phyloP scores from a whole-genome alignment of 2,113 vertebrate genomes.

The Seriola rivoliana region DNA sequence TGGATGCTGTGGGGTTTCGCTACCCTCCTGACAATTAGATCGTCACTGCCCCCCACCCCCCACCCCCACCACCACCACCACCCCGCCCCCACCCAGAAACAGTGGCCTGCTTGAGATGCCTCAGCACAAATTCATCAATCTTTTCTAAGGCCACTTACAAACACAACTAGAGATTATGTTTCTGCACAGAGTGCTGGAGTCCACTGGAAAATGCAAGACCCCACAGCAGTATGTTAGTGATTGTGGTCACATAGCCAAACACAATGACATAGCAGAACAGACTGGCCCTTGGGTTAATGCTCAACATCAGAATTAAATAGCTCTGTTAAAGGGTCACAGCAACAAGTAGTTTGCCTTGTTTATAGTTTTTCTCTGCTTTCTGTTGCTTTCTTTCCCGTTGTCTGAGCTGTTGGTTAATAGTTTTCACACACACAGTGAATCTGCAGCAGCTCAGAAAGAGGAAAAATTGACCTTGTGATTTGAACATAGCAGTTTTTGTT shows the following conservation, averaged over 20 bases:
- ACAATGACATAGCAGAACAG: slow-evolving; percentile 58
- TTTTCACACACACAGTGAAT: neutral
- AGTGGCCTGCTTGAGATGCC: slow-evolving; percentile 47
- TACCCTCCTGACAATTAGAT: slow-evolving; percentile 64
- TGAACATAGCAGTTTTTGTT: neutral
- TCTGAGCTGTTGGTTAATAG: slow-evolving; percentile 2
- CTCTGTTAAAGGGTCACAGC: slow-evolving; percentile 55
- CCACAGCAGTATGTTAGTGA: slow-evolving; percentile 31
- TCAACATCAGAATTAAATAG: slow-evolving; percentile 45
- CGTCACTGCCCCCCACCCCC: slow-evolving; percentile 34
- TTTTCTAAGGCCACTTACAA: slow-evolving; percentile 64
- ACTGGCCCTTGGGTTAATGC: slow-evolving; percentile 31
- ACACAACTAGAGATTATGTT: slow-evolving; percentile 48
- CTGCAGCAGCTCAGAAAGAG: neutral
- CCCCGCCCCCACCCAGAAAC: slow-evolving; percentile 42
- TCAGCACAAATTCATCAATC: slow-evolving; percentile 64
- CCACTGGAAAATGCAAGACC: slow-evolving; percentile 32
- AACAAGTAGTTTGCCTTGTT: slow-evolving; percentile 48
- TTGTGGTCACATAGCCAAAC: slow-evolving; percentile 59
- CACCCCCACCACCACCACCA: slow-evolving; percentile 20
- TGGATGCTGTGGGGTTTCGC: slow-evolving; percentile 66
- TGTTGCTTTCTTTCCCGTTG: slow-evolving; percentile 7
- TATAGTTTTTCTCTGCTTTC: slow-evolving; percentile 44
- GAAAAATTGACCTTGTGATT: slow-evolving; percentile 2
- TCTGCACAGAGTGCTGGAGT: slow-evolving; percentile 46